Evolutionary conservation across 2,797 vertebrate genomes (phyloP).

Genomic region (Microctenopoma steveboyesi): DNA sequence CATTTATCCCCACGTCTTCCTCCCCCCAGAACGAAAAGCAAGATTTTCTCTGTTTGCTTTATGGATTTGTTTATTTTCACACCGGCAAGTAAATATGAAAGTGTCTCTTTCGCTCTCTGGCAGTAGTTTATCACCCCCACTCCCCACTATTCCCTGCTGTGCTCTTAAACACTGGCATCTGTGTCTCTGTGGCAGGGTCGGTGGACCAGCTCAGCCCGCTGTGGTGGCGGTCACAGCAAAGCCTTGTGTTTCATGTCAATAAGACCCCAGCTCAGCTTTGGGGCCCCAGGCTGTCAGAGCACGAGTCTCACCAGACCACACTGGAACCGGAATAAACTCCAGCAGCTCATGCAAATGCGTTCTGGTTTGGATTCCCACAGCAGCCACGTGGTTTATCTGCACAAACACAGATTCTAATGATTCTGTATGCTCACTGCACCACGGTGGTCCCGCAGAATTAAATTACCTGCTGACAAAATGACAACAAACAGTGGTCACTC

Average conservation of each 20-base stretch:
- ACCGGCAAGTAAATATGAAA: background rate
- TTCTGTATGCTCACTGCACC: constrained; percentile 1
- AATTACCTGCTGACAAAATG: constrained; percentile 18
- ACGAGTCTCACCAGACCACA: constrained; percentile 33
- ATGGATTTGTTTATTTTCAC: background rate
- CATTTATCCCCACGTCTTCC: background rate
- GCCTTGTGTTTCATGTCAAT: constrained; percentile 62
- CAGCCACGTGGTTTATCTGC: constrained; percentile 9
- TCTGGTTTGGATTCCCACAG: constrained; percentile 16
- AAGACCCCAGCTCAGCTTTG: constrained; percentile 49
- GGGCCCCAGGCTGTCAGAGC: constrained; percentile 46
- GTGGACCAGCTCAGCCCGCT: constrained; percentile 39
- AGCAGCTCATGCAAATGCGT: constrained; percentile 42
- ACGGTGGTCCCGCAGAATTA: constrained; percentile 13
- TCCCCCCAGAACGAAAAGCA: background rate
- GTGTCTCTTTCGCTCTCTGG: constrained; percentile 14
- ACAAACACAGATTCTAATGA: constrained; percentile 13
- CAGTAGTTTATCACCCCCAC: constrained; percentile 10
- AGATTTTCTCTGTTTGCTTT: background rate
- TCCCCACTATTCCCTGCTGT: constrained; percentile 35
- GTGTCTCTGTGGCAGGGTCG: constrained; percentile 44
- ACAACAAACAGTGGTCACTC: constrained; percentile 13
- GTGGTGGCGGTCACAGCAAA: constrained; percentile 46
- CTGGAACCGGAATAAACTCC: constrained; percentile 29
- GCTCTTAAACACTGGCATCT: constrained; percentile 65